These are phyloP conservation scores for Stegodyphus dumicola DNA, from an alignment of 1,140 invertebrate genomes.

Conservation along the genomic window DNA sequence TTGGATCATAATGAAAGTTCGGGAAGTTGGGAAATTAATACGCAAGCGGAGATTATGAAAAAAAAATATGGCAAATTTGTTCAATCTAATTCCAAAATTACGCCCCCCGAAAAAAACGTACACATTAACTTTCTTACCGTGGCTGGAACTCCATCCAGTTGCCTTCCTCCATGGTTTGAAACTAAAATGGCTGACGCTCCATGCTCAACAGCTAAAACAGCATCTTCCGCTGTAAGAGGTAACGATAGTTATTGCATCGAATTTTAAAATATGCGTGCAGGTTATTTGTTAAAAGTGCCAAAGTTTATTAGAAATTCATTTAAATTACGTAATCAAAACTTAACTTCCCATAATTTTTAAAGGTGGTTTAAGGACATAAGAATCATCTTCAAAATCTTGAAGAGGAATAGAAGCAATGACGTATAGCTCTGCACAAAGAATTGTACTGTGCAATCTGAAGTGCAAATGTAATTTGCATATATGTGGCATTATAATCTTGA, in stretches of 20 bases:
- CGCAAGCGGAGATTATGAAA: background rate
- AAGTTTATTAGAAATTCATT: background rate
- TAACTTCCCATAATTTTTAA: background rate
- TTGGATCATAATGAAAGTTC: background rate
- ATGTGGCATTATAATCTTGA: too few species aligned
- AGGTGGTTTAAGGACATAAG: background rate
- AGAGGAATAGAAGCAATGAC: too few species aligned
- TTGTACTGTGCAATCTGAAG: too few species aligned
- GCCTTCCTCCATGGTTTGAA: conserved; percentile 91
- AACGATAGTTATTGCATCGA: background rate
- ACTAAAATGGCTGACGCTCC: conserved; percentile 85
- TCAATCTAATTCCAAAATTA: too few species aligned
- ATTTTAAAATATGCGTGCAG: background rate
- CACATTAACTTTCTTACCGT: conserved; percentile 72
- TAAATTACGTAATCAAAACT: background rate
- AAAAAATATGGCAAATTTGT: background rate
- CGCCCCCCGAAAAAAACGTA: background rate
- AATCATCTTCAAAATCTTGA: background rate
- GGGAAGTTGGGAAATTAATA: background rate
- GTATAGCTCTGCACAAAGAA: too few species aligned
- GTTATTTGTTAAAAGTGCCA: background rate
- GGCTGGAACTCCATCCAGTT: conserved; percentile 85
- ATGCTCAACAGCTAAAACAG: conserved; percentile 77
- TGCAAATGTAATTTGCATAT: too few species aligned
- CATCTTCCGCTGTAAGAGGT: conserved; percentile 78